These are phyloP conservation scores for Vulpes vulpes DNA, from an alignment of 2,113 vertebrate species.

Conservation along the genomic window DNA sequence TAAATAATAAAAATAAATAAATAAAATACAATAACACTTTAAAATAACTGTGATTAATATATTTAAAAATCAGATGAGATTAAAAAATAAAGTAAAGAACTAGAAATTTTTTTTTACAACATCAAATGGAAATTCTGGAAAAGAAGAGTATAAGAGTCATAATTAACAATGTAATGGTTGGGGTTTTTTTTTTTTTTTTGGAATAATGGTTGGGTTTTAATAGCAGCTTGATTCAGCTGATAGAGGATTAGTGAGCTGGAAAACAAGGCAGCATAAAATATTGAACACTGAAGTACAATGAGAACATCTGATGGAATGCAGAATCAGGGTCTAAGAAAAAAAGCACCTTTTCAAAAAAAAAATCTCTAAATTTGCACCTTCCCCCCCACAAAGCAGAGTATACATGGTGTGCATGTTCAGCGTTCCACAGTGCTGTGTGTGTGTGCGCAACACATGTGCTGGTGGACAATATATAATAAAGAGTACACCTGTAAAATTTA, in stretches of 20 bases:
- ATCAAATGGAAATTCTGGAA: conserved; percentile 49
- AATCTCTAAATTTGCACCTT: background rate
- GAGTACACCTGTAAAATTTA: background rate
- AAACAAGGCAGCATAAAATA: background rate
- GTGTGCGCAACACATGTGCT: background rate
- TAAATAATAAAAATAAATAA: background rate
- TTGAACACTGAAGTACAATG: background rate
- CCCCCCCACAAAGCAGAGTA: background rate
- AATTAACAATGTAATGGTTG: background rate
- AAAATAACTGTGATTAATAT: background rate
- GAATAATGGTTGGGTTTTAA: background rate
- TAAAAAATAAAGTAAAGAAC: background rate
- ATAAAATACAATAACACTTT: background rate
- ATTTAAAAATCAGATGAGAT: background rate
- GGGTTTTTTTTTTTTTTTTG: too few relatives aligned
- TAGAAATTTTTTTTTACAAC: background rate
- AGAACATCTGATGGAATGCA: background rate
- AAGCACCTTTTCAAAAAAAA: background rate
- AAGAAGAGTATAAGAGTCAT: background rate
- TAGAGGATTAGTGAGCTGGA: background rate
- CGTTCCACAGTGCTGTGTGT: background rate
- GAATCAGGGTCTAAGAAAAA: background rate
- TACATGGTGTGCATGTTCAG: too few relatives aligned
- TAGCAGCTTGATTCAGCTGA: background rate
- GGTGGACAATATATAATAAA: background rate